A percentile compares a stretch with the other conserved stretches of the same genome.
Evolutionary conservation across 2,888 invertebrate genomes (phyloP).

Genomic region (Eristalinus aeneus): DNA sequence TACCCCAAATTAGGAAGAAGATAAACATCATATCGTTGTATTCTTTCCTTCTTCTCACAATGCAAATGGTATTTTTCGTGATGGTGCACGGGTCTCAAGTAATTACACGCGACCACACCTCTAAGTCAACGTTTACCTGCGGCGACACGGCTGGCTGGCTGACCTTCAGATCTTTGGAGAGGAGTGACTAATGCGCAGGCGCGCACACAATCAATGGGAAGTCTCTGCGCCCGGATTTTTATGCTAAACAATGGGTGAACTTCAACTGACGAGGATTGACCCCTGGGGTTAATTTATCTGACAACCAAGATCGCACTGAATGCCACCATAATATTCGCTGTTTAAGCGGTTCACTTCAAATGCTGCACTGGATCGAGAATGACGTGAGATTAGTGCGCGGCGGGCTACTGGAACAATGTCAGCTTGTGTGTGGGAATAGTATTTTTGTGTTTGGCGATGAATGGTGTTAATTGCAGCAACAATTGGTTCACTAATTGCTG

Average conservation of each 20-base stretch:
- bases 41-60: conserved; percentile 6
- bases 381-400: background rate
- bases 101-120: conserved; percentile 47
- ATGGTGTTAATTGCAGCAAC: conserved; percentile 38
- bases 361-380: conserved; percentile 26
- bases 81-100: conserved; percentile 19
- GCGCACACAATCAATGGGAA: conserved; percentile 53
- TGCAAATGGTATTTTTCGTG: conserved; percentile 44
- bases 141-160: too few species aligned
- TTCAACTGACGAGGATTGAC: conserved; percentile 64
- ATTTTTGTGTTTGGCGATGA: conserved; percentile 29
- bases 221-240: conserved; percentile 43
- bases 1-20: background rate
- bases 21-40: conserved; percentile 4
- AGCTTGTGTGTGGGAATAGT: conserved; percentile 55
- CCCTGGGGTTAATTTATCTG: conserved; percentile 66
- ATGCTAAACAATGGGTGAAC: conserved; percentile 50
- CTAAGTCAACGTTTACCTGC: conserved; percentile 22
- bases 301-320: conserved; percentile 60
- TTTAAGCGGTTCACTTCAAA: conserved; percentile 3
- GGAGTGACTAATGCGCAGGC: conserved; percentile 43
- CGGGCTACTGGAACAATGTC: conserved; percentile 38
- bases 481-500: conserved; percentile 53
- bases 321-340: conserved; percentile 36
- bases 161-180: conserved; percentile 40